Evolutionary conservation across 2,113 vertebrate genomes (phyloP).

Genomic region (Dromas ardeola): DNA sequence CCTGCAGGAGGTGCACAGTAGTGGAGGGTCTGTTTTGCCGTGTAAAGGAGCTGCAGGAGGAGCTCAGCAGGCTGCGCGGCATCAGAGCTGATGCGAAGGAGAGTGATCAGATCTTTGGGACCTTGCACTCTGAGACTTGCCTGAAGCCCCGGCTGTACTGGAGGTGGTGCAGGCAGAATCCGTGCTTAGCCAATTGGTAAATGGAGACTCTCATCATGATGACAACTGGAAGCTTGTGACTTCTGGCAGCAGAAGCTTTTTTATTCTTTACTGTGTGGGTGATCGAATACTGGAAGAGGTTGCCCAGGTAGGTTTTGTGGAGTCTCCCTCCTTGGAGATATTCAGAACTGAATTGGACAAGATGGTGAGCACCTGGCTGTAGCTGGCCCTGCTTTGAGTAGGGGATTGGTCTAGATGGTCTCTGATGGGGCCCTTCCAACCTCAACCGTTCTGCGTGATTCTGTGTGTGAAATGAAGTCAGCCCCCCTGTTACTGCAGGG

Average conservation of each 20-base stretch:
- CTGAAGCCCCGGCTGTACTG: neutral
- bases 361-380: neutral
- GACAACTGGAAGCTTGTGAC: neutral
- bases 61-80: neutral
- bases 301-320: neutral
- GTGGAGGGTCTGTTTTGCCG: neutral
- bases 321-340: neutral
- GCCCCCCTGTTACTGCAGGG: neutral
- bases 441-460: neutral
- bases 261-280: neutral
- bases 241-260: neutral
- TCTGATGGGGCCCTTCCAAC: neutral
- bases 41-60: neutral
- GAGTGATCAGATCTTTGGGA: neutral
- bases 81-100: neutral
- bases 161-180: neutral
- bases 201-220: neutral
- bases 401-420: fast-evolving
- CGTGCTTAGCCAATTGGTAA: neutral
- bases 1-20: neutral
- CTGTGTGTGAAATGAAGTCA: neutral
- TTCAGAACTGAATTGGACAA: fast-evolving
- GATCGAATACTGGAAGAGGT: neutral
- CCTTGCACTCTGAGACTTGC: no score
- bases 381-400: neutral